phyloP scores from a whole-genome alignment of 2,888 invertebrate genomes.

The Andricus curvator region DNA sequence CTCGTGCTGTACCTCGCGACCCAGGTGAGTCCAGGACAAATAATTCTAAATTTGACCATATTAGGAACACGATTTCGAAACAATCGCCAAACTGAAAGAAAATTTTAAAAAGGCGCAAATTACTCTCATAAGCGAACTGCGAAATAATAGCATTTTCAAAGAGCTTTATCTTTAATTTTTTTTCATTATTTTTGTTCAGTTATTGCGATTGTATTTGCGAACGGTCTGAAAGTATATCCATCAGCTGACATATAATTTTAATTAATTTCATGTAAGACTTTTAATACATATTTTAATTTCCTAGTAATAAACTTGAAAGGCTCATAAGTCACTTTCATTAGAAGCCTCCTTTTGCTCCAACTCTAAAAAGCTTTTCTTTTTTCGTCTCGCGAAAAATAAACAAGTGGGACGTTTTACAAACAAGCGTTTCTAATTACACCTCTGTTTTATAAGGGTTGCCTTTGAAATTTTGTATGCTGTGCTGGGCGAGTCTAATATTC shows the following conservation, averaged over 20 bases:
- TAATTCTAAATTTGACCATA: conserved; percentile 61
- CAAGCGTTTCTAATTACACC: conserved; percentile 41
- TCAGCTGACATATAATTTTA: neutral
- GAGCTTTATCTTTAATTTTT: too few species aligned
- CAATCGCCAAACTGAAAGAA: neutral
- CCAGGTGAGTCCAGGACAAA: neutral
- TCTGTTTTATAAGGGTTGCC: conserved; percentile 29
- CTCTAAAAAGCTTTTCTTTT: neutral
- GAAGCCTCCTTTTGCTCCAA: neutral
- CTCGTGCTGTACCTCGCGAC: neutral
- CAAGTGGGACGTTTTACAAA: conserved; percentile 33
- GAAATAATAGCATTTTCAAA: too few species aligned
- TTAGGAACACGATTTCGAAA: conserved; percentile 64
- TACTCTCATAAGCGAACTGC: too few species aligned
- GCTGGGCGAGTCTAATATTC: conserved; percentile 36
- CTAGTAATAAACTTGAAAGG: neutral
- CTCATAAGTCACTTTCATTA: neutral
- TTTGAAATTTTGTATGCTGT: conserved; percentile 31
- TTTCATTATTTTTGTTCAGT: neutral
- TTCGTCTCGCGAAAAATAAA: neutral
- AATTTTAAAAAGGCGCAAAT: neutral
- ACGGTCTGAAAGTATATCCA: neutral
- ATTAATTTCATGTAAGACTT: neutral
- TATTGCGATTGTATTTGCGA: neutral
- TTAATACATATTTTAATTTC: neutral